Base-by-base conservation (phyloP, 2,888 invertebrate genomes). In the Lottia gigantea region DNA sequence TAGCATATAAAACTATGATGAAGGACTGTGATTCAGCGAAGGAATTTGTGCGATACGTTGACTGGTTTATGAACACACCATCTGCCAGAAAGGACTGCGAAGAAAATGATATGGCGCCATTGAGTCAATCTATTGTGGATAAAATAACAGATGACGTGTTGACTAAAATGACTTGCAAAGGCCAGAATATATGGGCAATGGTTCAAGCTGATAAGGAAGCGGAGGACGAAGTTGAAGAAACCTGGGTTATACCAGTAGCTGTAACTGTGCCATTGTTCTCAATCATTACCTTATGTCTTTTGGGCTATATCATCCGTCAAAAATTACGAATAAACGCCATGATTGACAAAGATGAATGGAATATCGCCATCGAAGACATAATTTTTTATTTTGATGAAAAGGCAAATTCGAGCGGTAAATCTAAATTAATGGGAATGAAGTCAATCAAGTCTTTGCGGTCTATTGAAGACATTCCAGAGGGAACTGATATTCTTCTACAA, bases 1-100 rank as follows among this genome's bases (percentile, higher is more conserved):
- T 86, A 47, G 71, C 85, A 0, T 74, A 77, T 19, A 72, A 71
- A 68, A 74, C 75, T 2, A 62, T 55, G 19, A 80, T 76, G 73
- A 62, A 23, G 12, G 71, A 80, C 64, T 87, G 87, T 72, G 72
- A 72, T 1, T 67, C 76, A 2, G 81, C 83, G 16, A 78, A 76
- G 31, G 87, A 87, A 71, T 74, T 87, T 16, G 75, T 83, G n/a
- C 74, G 85, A 16, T 87, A 82, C 66, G 72, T 82, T 1, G 68
- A 79, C n/a, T 87, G 86, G 86, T 81, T 82, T 64, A 70, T 81
- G 47, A 74, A 64, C 2, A 72, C 74, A 0, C n/a, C 61, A 3
- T 49, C 64, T 6, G 80, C 83, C 0, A 62, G 71, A 14, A 2
- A 68, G 0, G 74, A 76, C 8, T 78, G 81, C 40, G 66, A 64